Evolutionary conservation across 2,797 vertebrate species (phyloP).

Genomic region (Gymnodraco acuticeps): DNA sequence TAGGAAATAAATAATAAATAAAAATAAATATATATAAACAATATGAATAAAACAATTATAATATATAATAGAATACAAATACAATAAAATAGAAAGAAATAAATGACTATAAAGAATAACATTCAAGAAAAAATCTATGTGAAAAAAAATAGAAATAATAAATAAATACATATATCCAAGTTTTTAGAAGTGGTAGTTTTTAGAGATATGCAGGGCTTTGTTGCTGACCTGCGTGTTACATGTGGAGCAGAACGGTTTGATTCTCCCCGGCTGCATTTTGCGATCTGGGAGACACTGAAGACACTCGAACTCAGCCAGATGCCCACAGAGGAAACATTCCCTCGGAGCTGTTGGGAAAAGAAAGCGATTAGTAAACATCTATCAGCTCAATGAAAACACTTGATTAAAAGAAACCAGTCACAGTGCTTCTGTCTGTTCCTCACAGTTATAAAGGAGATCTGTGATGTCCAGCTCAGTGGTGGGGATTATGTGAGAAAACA

Average conservation of each 20-base stretch:
- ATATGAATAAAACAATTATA: no score
- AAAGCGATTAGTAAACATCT: not conserved
- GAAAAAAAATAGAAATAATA: no score
- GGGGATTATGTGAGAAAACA: slow-evolving; percentile 88
- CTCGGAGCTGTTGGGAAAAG: slow-evolving; percentile 73
- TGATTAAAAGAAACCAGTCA: not conserved
- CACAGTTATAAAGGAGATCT: slow-evolving; percentile 85
- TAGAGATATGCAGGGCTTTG: no score
- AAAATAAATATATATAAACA: no score
- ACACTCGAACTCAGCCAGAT: slow-evolving; percentile 81
- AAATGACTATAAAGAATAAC: no score
- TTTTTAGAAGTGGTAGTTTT: no score
- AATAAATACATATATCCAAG: no score
- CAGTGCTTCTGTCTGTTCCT: slow-evolving; percentile 45
- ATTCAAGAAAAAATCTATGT: no score
- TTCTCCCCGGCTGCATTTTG: slow-evolving; percentile 82
- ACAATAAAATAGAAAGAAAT: no score
- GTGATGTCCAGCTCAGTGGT: slow-evolving; percentile 87
- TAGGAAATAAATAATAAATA: no score
- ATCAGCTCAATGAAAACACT: not conserved
- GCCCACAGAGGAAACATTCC: slow-evolving; percentile 85
- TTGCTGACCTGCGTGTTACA: slow-evolving; percentile 83
- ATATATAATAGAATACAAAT: no score
- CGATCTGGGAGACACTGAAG: slow-evolving; percentile 83
- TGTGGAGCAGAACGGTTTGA: slow-evolving; percentile 84